Conservation (phyloP, 2,797 vertebrate genomes). For the Halcyon smyrnensis region DNA sequence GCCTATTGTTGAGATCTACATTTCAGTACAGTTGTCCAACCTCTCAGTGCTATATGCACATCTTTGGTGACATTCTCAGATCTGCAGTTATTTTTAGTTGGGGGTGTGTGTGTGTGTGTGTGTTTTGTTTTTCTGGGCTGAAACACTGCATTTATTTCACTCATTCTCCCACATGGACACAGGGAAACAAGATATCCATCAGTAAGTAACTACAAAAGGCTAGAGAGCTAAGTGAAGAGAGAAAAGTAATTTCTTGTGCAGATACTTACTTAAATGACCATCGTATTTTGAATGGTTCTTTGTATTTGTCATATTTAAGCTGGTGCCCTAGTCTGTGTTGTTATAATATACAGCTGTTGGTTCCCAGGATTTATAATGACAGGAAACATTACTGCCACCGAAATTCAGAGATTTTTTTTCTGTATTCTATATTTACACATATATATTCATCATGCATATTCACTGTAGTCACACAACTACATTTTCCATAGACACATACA, state of each 20-base stretch:
- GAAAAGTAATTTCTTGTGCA: conserved; percentile 13
- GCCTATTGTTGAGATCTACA: background rate
- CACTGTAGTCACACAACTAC: background rate
- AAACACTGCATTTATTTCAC: background rate
- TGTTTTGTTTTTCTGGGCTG: background rate
- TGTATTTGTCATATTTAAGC: background rate
- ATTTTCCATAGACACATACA: background rate
- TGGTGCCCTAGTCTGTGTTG: background rate
- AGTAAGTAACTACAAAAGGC: background rate
- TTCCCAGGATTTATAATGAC: background rate
- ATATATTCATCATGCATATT: background rate
- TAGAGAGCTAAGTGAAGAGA: background rate
- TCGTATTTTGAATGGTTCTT: conserved; percentile 9
- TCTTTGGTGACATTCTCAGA: background rate
- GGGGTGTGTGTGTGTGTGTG: background rate
- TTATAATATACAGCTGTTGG: background rate
- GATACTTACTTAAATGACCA: background rate
- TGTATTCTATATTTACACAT: background rate
- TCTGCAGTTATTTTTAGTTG: background rate
- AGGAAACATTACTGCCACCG: background rate
- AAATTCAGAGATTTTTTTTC: background rate
- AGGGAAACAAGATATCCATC: background rate
- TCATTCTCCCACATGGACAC: background rate
- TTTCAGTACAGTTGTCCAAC: background rate
- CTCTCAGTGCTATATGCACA: background rate